Evolutionary conservation across 2,113 vertebrate genomes (phyloP).

Genomic region (Triplophysa dalaica): DNA sequence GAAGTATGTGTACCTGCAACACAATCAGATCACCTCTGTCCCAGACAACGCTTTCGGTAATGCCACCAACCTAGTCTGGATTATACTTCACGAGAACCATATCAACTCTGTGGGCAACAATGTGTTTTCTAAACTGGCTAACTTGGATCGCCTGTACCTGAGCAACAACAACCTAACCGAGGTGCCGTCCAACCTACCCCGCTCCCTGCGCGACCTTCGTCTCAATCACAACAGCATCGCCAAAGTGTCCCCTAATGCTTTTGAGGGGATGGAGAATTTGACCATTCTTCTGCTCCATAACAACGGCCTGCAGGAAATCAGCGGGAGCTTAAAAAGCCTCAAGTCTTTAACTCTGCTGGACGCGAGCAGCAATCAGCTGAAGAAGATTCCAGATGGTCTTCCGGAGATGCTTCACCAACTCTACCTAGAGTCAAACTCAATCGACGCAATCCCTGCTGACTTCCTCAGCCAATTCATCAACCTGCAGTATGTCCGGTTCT

Average conservation of each 20-base stretch:
- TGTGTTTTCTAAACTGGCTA: slow-evolving; percentile 82
- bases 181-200: slow-evolving; percentile 84
- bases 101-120: slow-evolving; percentile 81
- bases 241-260: slow-evolving; percentile 76
- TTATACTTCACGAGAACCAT: slow-evolving; percentile 90
- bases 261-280: slow-evolving; percentile 91
- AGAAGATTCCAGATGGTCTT: slow-evolving; percentile 83
- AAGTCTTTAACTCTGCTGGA: slow-evolving; percentile 85
- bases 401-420: slow-evolving; percentile 87
- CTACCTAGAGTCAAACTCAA: slow-evolving; percentile 89
- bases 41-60: slow-evolving; percentile 86
- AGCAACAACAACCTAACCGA: slow-evolving; percentile 90
- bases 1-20: slow-evolving; percentile 94
- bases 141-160: slow-evolving; percentile 87
- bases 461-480: slow-evolving; percentile 81
- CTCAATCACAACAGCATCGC: slow-evolving; percentile 86
- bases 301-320: slow-evolving; percentile 85
- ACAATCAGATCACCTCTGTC: slow-evolving; percentile 85
- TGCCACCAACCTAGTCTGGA: slow-evolving; percentile 87
- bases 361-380: slow-evolving; percentile 86
- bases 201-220: slow-evolving; percentile 84
- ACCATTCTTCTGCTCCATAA: slow-evolving; percentile 87
- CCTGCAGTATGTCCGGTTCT: slow-evolving; percentile 86
- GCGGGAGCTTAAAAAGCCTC: slow-evolving; percentile 78
- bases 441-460: slow-evolving; percentile 80